Base-by-base conservation (phyloP, 2,888 invertebrate species). In the Eilema depressum region DNA sequence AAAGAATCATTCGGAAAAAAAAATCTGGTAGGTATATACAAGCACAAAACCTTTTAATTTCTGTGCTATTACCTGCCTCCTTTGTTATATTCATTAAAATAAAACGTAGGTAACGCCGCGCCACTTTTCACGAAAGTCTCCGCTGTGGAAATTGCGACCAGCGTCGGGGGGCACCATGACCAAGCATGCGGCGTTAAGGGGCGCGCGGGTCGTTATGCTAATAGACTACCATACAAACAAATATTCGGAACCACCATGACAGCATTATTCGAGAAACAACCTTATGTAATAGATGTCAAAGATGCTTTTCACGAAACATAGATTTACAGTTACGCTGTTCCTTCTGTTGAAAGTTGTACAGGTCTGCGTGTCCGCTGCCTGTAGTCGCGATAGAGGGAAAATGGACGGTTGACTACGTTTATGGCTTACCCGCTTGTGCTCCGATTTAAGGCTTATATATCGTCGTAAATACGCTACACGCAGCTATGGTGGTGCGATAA, bases 341-440 rank as follows among this genome's bases (percentile, higher is more conserved):
- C 66, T 56, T 23, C 69, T 57, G 75, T 56, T 28, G 33, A 60
- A 70, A 69, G 62, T 79, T 76, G 76, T 76, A 82, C 81, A 85
- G 89, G 87, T 79, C 90, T 94, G 92, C 95, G 93, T 95, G 95
- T 93, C 87, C 85, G 86, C 86, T 83, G 91, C 86, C 88, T 89
- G 90, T 90, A 91, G 91, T 88, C 86, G 89, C 91, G 94, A 94
- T 93, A 94, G 92, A 89, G 88, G 91, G 92, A 92, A 95, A 95
- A 95, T 93, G 93, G 91, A 94, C 93, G 95, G 93, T 94, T 94
- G 94, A 92, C 93, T 93, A 95, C 94, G 92, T 95, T 95, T 95
- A 94, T 91, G 90, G 93, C 92, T 91, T 88, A 88, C 89, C 92
- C 89, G 90, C 89, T 88, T 88, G 90, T 90, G 89, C 88, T 89